Conservation (phyloP, 2,797 vertebrate genomes). For the Epinephelus coioides region DNA sequence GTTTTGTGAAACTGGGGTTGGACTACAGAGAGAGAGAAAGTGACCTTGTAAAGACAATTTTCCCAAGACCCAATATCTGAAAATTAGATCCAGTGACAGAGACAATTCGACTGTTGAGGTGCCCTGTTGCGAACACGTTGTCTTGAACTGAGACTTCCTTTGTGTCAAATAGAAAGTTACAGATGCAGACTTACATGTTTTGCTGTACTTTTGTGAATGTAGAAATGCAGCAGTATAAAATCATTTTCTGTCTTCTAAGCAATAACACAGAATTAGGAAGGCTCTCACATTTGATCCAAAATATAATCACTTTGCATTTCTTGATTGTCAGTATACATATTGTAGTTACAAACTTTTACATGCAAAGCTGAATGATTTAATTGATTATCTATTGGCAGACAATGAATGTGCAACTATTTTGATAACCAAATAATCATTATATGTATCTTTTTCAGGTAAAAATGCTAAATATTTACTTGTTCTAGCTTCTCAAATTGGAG, state of each 20-base stretch:
- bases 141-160: neutral
- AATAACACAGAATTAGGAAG: neutral
- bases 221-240: neutral
- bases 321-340: neutral
- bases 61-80: neutral
- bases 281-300: neutral
- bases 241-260: neutral
- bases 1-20: neutral
- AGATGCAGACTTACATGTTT: neutral
- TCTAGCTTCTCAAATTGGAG: neutral
- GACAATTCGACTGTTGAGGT: neutral
- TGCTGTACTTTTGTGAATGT: neutral
- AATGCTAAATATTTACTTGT: neutral
- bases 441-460: neutral
- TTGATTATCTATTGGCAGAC: neutral
- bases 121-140: neutral
- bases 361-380: no score
- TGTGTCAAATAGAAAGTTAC: neutral
- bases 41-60: neutral
- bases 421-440: neutral
- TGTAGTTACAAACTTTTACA: no score
- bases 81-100: neutral
- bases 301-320: neutral
- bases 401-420: neutral
- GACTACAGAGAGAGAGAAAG: neutral